phyloP scores from a whole-genome alignment of 2,888 invertebrate genomes.

The Chrysolina oricalcia region DNA sequence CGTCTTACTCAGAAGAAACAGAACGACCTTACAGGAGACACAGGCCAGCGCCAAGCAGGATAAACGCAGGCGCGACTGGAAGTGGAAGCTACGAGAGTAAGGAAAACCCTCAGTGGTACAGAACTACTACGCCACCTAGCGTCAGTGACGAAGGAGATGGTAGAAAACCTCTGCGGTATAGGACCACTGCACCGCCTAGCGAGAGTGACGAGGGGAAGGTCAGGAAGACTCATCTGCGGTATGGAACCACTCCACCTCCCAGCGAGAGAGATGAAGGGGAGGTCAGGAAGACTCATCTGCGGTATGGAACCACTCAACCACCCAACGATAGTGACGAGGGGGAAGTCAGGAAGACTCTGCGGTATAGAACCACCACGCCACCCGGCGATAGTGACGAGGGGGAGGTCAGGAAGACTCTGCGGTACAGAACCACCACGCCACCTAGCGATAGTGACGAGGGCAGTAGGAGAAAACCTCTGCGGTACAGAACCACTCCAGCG shows the following conservation, averaged over 20 bases:
- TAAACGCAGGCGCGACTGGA: background rate
- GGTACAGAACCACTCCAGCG: conserved; percentile 40
- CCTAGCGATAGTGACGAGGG: conserved; percentile 37
- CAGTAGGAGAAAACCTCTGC: conserved; percentile 36
- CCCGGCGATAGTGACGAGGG: conserved; percentile 7
- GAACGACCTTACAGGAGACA: conserved; percentile 57
- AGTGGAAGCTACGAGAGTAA: conserved; percentile 31
- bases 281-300: background rate
- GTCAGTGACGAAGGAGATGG: conserved; percentile 41
- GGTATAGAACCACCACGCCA: conserved; percentile 45
- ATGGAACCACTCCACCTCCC: conserved; percentile 45
- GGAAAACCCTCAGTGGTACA: conserved; percentile 33
- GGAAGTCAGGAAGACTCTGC: background rate
- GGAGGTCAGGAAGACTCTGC: conserved; percentile 19
- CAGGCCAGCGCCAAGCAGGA: conserved; percentile 55
- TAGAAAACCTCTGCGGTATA: conserved; percentile 34
- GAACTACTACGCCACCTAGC: conserved; percentile 41
- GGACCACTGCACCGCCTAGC: conserved; percentile 37
- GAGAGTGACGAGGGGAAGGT: background rate
- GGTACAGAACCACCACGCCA: conserved; percentile 46
- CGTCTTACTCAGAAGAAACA: conserved; percentile 51
- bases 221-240: background rate
- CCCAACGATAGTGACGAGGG: conserved; percentile 6
- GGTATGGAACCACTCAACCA: conserved; percentile 46
- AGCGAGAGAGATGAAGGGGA: background rate